Evolutionary conservation across 2,113 vertebrate species (phyloP).

Genomic region (Neogale vison): DNA sequence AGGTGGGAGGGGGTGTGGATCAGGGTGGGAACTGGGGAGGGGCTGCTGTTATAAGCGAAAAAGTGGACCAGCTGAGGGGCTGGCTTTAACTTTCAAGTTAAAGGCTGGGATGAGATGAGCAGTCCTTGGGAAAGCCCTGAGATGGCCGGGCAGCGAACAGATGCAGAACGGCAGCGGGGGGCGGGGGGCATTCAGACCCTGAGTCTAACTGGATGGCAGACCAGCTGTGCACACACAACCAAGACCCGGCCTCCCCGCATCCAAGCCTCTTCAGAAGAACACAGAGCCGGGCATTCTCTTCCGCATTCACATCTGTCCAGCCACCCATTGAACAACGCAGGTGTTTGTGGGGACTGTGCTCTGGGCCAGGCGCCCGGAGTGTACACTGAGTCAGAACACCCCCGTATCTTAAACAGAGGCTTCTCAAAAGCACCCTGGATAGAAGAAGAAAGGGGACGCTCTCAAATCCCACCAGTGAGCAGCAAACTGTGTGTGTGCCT

Average conservation of each 20-base stretch:
- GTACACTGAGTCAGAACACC: background rate
- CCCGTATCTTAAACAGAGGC: background rate
- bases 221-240: rapidly evolving
- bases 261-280: background rate
- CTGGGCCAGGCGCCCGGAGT: rapidly evolving
- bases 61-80: no score
- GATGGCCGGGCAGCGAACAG: rapidly evolving
- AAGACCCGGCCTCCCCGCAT: rapidly evolving
- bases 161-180: rapidly evolving
- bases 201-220: background rate
- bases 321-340: rapidly evolving
- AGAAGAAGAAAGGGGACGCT: background rate
- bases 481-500: rapidly evolving
- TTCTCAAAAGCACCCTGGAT: background rate
- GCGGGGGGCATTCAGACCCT: rapidly evolving
- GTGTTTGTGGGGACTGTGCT: rapidly evolving
- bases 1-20: rapidly evolving
- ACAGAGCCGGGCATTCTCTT: background rate
- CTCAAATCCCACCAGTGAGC: background rate
- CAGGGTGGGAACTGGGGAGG: no score
- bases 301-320: background rate
- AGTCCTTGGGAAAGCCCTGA: background rate
- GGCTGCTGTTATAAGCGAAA: background rate
- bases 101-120: background rate
- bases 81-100: background rate